A percentile compares a stretch with the other conserved stretches of the same genome.
Evolutionary conservation across 1,140 invertebrate species (phyloP).

Genomic region (Lepidostoma basale): DNA sequence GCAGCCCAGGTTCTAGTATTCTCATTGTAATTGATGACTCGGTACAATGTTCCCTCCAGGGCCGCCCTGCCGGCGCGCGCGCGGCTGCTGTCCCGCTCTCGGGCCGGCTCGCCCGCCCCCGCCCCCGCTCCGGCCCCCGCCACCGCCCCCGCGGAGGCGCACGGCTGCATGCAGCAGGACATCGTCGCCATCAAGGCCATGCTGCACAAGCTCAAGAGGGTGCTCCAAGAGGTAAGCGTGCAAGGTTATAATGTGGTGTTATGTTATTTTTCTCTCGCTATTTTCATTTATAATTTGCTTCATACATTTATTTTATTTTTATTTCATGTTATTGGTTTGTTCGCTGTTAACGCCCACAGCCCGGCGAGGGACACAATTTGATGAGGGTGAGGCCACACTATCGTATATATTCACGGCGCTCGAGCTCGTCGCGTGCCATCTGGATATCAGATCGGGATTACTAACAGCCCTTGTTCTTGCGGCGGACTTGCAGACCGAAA

Average conservation of each 20-base stretch:
- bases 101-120: slow-evolving; percentile 57
- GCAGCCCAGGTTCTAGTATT: too few relatives aligned
- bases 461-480: too few relatives aligned
- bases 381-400: slow-evolving; percentile 59
- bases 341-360: slow-evolving; percentile 55
- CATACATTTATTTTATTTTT: slow-evolving; percentile 47
- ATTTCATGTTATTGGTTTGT: slow-evolving; percentile 50
- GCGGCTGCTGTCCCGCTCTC: slow-evolving; percentile 60
- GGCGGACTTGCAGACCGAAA: slow-evolving; percentile 76
- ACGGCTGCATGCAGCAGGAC: slow-evolving; percentile 75
- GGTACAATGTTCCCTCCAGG: slow-evolving; percentile 48
- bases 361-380: slow-evolving; percentile 62
- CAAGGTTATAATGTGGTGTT: not conserved
- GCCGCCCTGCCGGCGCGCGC: slow-evolving; percentile 58
- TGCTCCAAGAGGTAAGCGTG: slow-evolving; percentile 73
- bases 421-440: too few relatives aligned
- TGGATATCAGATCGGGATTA: not conserved
- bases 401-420: not conserved
- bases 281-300: slow-evolving; percentile 22
- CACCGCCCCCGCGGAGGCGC: slow-evolving; percentile 64
- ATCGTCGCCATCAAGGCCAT: slow-evolving; percentile 80
- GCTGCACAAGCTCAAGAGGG: slow-evolving; percentile 75
- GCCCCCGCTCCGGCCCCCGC: slow-evolving; percentile 48
- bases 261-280: not conserved
- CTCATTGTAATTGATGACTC: too few relatives aligned